Evolutionary conservation across 1,140 invertebrate species (phyloP), one percentile per base, ranked within the genome.

Genomic region (Lepidurus arcticus): DNA sequence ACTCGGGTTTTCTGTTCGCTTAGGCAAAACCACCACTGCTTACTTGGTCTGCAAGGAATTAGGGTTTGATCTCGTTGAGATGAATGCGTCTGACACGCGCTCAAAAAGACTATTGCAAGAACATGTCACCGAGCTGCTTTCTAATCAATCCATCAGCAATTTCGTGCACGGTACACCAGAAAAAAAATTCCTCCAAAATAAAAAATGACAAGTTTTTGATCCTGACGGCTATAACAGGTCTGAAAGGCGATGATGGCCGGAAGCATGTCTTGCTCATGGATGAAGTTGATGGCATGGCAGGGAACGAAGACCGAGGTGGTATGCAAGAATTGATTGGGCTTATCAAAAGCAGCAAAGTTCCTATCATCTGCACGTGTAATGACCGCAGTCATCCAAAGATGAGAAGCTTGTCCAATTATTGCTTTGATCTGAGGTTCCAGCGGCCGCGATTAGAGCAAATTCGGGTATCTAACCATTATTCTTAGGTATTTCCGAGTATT

Each of bases 281-380:
- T 83, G 98, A 99, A 90, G 98, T 99, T 0, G 98, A 99, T 85
- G 98, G 98, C 13, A 99, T 99, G 97, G 94, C 96, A 11, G 98
- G 98, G 13, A 99, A 99, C 85, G 96, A 99, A 85, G 98, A 99
- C 86, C 89, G 98, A 81, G 98, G 98, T 74, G 98, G 98, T 75
- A 89, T 99, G 73, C 92, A 94, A 85, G 97, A 99, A 87, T 84
- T 99, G 13, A 98, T 99, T 80, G 86, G 86, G 24, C 87, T 99
- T 7, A 98, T 99, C 73, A 99, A 99, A 87, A 87, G 87, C 2
- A 89, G 94, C 0, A 92, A 92, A 75, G 90, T 99, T 75, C 98
- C 98, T 0, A 92, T 99, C 45, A 94, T 99, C 81, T 99, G 97
- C 85, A 98, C 99, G 88, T 99, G 98, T 85, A 99, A 99, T 83